A percentile compares a stretch with the other conserved stretches of the same genome.
Conservation (phyloP, 2,113 vertebrate species). For the Apteryx mantelli region DNA sequence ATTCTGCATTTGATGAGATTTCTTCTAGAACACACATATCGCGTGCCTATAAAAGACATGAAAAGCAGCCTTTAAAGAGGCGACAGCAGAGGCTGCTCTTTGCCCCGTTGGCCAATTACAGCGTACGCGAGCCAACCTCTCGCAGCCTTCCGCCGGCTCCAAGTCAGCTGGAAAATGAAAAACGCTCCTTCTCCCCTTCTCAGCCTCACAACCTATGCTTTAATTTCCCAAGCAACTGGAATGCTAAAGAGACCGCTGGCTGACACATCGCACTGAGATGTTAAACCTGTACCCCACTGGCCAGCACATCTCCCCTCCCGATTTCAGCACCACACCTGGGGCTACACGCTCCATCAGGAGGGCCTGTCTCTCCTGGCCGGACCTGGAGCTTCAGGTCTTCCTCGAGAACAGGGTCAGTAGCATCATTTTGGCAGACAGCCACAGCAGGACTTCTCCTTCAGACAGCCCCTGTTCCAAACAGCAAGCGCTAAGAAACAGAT, state of each 20-base stretch:
- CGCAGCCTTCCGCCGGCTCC: background rate
- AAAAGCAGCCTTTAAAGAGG: background rate
- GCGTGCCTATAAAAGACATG: background rate
- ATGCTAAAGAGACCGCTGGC: background rate
- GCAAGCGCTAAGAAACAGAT: too few relatives aligned
- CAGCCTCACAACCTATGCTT: background rate
- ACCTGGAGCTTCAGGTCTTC: too few relatives aligned
- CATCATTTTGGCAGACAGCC: too few relatives aligned
- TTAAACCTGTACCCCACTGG: background rate
- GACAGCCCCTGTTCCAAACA: too few relatives aligned
- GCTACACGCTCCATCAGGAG: background rate
- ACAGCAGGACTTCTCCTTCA: too few relatives aligned
- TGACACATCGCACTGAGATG: fast-evolving
- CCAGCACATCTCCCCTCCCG: background rate
- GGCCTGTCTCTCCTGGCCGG: background rate
- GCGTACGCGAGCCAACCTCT: background rate
- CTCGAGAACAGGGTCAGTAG: too few relatives aligned
- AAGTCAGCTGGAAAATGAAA: background rate
- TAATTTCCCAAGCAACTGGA: background rate
- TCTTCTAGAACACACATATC: conserved; percentile 1
- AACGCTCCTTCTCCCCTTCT: background rate
- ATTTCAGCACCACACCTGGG: background rate
- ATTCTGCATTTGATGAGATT: conserved; percentile 66
- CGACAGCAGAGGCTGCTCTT: background rate
- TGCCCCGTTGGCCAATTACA: background rate